Evolutionary conservation across 2,888 invertebrate genomes (phyloP).

Genomic region (Cybosia mesomella): DNA sequence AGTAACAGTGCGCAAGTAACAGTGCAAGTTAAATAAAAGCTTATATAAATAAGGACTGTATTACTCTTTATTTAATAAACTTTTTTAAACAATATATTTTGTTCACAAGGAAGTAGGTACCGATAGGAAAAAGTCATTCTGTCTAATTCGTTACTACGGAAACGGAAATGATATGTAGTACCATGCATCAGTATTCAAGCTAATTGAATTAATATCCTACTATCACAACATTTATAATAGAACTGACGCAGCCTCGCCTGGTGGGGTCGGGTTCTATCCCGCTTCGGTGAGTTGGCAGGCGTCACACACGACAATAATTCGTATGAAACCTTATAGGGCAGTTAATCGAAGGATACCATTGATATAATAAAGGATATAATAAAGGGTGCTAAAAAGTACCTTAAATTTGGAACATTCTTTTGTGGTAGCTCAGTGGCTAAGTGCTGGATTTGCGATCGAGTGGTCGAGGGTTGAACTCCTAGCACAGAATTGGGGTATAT

Average conservation of each 20-base stretch:
- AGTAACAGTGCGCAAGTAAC: too few relatives aligned
- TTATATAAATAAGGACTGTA: background rate
- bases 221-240: background rate
- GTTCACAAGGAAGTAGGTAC: too few relatives aligned
- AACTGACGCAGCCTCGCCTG: background rate
- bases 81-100: too few relatives aligned
- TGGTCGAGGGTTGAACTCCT: background rate
- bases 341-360: background rate
- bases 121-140: background rate
- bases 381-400: too few relatives aligned
- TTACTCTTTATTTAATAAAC: too few relatives aligned
- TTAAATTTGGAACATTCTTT: background rate
- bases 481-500: too few relatives aligned
- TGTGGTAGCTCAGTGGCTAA: background rate
- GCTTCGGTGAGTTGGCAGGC: too few relatives aligned
- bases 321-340: background rate
- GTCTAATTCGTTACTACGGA: background rate
- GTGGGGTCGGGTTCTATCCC: too few relatives aligned
- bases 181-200: background rate
- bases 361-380: too few relatives aligned
- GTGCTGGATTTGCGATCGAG: background rate
- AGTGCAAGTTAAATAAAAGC: too few relatives aligned
- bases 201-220: conserved; percentile 2
- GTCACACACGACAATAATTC: too few relatives aligned
- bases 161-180: background rate